Evolutionary conservation across 2,113 vertebrate genomes (phyloP), one percentile per base, ranked within the genome.

Genomic region (Bungarus multicinctus): DNA sequence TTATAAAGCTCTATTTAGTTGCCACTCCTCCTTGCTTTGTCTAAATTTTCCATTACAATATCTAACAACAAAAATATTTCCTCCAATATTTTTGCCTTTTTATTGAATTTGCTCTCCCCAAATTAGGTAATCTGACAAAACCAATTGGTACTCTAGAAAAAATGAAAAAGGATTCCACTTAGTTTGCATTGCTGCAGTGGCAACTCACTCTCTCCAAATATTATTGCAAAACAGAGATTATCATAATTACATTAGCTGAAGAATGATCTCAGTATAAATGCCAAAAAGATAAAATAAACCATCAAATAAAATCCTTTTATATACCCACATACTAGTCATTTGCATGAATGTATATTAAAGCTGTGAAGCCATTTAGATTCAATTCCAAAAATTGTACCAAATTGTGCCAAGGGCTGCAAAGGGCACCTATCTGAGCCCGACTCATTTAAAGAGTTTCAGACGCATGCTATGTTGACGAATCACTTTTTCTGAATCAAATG

Each of bases 231-330:
- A 93, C 39, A 43, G 55, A 58, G 27, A 91, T 91, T 81, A 88
- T 88, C 85, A 93, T 92, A 88, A 91, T 57, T 93, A 57, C 60
- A 57, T 88, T 91, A 57, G 30, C 22, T 88, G 52, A 88, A 89
- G 87, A 12, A 47, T 12, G 12, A 50, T n/a, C 20, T 85, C 90
- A 39, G 58, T 90, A 58, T 57, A 47, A 81, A 93, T 88, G 87
- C 30, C 39, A 34, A 57, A 88, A 88, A 91, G 57, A 88, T 81
- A 93, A 81, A 91, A 50, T 4, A 93, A 58, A 30, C 30, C 69
- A 54, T 88, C 23, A 92, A 92, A 89, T 89, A 85, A 89, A 89
- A 92, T 85, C 11, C 39, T 85, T 92, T 92, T 89, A 89, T 85
- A 85, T 43, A 50, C 39, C 39, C 39, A 57, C 45, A 39, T 64